Evolutionary conservation across 2,113 vertebrate species (phyloP).

Genomic region (Loxodonta africana): DNA sequence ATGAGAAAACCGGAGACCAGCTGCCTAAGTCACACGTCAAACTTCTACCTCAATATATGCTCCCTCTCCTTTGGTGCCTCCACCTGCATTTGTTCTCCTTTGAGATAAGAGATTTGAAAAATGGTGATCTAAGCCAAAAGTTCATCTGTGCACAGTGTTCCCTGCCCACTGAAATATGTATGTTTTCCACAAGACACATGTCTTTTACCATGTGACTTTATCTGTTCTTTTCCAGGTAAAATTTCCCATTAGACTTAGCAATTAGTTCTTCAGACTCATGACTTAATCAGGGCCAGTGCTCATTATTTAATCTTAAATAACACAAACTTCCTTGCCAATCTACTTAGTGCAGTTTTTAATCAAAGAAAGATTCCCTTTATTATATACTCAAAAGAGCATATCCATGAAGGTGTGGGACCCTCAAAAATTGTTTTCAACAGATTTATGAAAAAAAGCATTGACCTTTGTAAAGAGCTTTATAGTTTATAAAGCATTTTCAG

Average conservation of each 20-base stretch:
- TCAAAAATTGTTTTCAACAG: constrained; percentile 10
- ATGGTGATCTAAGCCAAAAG: not conserved
- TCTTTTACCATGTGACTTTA: constrained; percentile 20
- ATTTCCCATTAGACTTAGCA: not conserved
- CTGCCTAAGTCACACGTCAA: not conserved
- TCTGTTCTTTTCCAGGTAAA: not conserved
- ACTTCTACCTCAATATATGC: not conserved
- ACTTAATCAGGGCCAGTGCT: not conserved
- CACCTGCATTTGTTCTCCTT: not conserved
- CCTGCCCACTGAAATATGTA: not conserved
- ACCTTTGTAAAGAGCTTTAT: not conserved
- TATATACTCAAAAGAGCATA: not conserved
- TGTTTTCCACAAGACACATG: not conserved
- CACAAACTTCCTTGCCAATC: constrained; percentile 15
- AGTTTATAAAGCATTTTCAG: not conserved
- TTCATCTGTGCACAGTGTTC: constrained; percentile 11
- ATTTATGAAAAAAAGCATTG: constrained; percentile 48
- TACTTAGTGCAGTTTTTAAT: not conserved
- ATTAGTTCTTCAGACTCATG: not conserved
- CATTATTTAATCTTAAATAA: not conserved
- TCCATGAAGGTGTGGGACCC: not conserved
- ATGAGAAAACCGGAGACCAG: not conserved
- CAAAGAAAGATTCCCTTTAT: constrained; percentile 10
- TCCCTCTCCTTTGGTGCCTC: not conserved
- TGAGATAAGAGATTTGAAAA: constrained; percentile 8